Base-by-base conservation (phyloP, 2,113 vertebrate genomes). In the Oreamnos americanus region DNA sequence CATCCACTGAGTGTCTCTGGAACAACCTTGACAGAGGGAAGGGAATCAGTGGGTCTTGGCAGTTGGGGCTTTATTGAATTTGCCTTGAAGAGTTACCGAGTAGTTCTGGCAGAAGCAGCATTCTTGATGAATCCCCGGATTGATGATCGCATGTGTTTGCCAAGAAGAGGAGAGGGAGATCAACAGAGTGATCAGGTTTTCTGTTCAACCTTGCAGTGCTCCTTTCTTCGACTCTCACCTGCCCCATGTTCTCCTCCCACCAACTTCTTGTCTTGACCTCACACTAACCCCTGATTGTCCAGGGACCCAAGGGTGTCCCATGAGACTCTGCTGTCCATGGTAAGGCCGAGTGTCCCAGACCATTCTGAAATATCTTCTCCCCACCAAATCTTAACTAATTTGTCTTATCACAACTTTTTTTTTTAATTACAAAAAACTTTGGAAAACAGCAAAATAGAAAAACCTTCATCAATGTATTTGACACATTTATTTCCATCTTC, bases 391-490 rank as follows among this genome's bases (percentile, higher is more conserved):
- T 57, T 87, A 91, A 47, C 64, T 62, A 36, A 12, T 26, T 89
- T 76, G 16, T 93, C 25, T 45, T 57, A 43, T 6, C 28, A 62
- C 7, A 82, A 0, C 25, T 47, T 19, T 33, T 45, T 45, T 71
- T 33, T 19, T 82, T 28, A 60, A 71, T 81, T 87, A 81, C 28
- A 79, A 7, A 83, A 81, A 62, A 39, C 2, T 62, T 76, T 45
- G 3, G 51, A 81, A 90, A 88, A 84, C 6, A 84, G 49, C 30
- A 90, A 83, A 67, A 23, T 11, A 33, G 78, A 53, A 94, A 96
- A 58, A 60, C 36, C 11, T 33, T 88, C 10, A 87, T 36, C 9
- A 55, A 19, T 11, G 14, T 78, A 9, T 45, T 67, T 36, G 17
- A 39, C 45, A 64, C 0, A 85, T 2, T 94, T 83, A 25, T 43